phyloP scores from a whole-genome alignment of 2,797 vertebrate genomes.

The Emys orbicularis region DNA sequence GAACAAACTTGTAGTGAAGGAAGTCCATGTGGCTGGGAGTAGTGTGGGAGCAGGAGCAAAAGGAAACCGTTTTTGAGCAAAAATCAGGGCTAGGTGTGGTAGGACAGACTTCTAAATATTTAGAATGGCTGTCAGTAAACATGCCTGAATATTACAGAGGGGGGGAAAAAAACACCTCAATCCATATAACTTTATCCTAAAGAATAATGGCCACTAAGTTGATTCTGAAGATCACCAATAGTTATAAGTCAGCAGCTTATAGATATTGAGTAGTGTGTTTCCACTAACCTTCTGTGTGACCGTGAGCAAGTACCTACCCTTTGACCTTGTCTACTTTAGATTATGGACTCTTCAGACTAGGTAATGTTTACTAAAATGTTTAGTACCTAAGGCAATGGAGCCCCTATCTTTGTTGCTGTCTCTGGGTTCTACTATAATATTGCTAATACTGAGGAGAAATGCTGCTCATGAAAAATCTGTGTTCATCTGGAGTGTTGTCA shows the following conservation, averaged over 20 bases:
- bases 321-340: background rate
- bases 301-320: slow-evolving; percentile 53
- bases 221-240: background rate
- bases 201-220: background rate
- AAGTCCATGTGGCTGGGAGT: background rate
- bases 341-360: slow-evolving; percentile 21
- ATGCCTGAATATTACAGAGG: background rate
- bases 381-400: background rate
- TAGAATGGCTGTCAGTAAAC: background rate
- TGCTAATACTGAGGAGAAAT: background rate
- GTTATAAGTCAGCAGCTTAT: background rate
- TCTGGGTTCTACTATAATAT: background rate
- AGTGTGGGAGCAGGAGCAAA: background rate
- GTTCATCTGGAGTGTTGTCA: background rate
- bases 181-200: background rate
- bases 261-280: slow-evolving; percentile 7
- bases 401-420: background rate
- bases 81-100: background rate
- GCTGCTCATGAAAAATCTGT: background rate
- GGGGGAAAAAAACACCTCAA: background rate
- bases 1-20: background rate
- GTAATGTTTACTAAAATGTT: background rate
- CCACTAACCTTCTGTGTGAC: slow-evolving; percentile 14
- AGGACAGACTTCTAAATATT: slow-evolving; percentile 35
- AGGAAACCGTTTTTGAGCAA: slow-evolving; percentile 21